A percentile compares a stretch with the other conserved stretches of the same genome.
Conservation (phyloP, 2,888 invertebrate genomes). For the Tetramorium bicarinatum region DNA sequence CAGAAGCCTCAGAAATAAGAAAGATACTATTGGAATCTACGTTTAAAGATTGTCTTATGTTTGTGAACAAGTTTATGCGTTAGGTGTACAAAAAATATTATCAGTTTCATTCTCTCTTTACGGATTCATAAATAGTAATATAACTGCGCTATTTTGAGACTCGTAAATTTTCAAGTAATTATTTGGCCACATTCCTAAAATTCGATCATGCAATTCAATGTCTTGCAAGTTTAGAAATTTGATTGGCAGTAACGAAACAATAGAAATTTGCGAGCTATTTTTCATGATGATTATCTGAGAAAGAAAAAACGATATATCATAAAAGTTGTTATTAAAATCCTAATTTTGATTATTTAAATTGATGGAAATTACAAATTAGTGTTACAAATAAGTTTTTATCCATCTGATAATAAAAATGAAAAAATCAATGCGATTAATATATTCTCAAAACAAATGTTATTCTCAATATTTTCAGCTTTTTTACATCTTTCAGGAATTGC, state of each 20-base stretch:
- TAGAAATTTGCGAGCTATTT: neutral
- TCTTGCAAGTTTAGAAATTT: conserved; percentile 53
- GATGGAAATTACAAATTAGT: neutral
- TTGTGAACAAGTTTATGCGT: neutral
- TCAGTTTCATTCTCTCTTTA: neutral
- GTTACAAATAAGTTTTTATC: neutral
- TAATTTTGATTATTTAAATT: neutral
- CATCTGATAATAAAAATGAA: neutral
- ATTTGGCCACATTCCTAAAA: conserved; percentile 63
- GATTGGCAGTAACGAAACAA: conserved; percentile 40
- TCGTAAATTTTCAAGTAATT: conserved; percentile 52
- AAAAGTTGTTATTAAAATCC: neutral
- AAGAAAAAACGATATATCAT: neutral
- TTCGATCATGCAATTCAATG: conserved; percentile 44
- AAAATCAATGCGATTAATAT: neutral
- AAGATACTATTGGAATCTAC: neutral
- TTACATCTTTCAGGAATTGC: neutral
- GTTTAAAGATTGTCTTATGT: neutral
- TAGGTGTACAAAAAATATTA: neutral
- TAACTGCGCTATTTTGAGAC: conserved; percentile 31
- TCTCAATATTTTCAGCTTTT: neutral
- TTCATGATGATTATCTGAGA: no score
- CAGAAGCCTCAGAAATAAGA: neutral
- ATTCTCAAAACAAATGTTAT: neutral
- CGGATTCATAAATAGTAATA: conserved; percentile 26